A percentile compares a stretch with the other conserved stretches of the same genome.
phyloP scores from a whole-genome alignment of 2,888 invertebrate species.

The Tetramorium bicarinatum region DNA sequence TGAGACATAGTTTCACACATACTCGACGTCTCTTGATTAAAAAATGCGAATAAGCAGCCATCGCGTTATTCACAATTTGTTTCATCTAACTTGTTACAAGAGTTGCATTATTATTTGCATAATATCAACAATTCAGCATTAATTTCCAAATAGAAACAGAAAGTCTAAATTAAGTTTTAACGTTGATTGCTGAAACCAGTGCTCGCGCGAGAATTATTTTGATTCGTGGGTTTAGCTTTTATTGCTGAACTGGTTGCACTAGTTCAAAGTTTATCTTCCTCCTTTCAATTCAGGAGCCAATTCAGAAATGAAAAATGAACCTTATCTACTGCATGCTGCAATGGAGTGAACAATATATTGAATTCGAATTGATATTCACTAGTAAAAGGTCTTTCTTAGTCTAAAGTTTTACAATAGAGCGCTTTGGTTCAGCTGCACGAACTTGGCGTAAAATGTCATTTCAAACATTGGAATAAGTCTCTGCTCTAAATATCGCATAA shows the following conservation, averaged over 20 bases:
- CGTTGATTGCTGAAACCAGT: background rate
- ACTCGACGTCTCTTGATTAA: background rate
- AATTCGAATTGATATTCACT: conserved; percentile 2
- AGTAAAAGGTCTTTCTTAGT: background rate
- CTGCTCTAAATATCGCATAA: background rate
- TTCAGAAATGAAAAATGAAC: no score
- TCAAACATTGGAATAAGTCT: background rate
- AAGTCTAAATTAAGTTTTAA: background rate
- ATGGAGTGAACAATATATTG: background rate
- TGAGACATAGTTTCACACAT: background rate
- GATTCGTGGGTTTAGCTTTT: background rate
- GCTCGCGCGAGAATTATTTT: background rate
- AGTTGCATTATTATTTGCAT: background rate
- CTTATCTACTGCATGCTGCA: background rate
- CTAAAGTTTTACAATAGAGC: background rate
- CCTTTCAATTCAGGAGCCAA: no score
- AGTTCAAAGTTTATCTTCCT: no score
- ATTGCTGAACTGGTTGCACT: no score
- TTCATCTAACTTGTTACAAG: background rate
- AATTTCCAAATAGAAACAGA: background rate
- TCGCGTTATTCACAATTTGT: background rate
- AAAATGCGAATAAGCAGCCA: background rate
- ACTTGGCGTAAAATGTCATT: background rate
- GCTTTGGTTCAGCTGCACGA: background rate
- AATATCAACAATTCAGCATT: background rate